These are phyloP conservation scores for Drosophila helvetica DNA, from an alignment of 2,888 invertebrate genomes.

Conservation along the genomic window DNA sequence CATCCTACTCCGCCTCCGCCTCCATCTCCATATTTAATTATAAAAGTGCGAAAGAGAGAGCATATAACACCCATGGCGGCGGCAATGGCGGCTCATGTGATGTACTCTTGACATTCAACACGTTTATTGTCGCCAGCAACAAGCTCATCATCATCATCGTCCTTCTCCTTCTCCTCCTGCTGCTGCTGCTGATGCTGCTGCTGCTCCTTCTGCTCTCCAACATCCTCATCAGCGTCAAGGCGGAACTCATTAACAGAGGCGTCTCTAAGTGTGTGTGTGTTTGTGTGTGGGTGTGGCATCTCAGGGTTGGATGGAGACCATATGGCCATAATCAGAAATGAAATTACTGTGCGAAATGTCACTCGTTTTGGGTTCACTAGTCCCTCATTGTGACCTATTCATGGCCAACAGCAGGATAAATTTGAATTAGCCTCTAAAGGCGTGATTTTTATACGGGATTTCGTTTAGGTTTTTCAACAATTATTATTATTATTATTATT, in stretches of 20 bases:
- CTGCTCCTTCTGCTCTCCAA: slow-evolving; percentile 13
- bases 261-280: slow-evolving; percentile 22
- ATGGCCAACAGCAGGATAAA: too few species aligned
- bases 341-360: slow-evolving; percentile 1
- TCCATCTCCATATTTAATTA: slow-evolving; percentile 46
- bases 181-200: background rate
- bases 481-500: too few species aligned
- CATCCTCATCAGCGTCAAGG: slow-evolving; percentile 54
- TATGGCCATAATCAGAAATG: background rate
- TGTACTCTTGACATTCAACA: slow-evolving; percentile 59
- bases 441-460: background rate
- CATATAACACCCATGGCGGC: slow-evolving; percentile 17
- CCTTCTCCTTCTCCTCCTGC: background rate
- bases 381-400: too few species aligned
- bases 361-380: background rate
- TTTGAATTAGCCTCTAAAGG: background rate
- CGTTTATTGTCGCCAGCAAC: slow-evolving; percentile 47
- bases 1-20: background rate
- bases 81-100: slow-evolving; percentile 2
- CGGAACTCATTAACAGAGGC: slow-evolving; percentile 53
- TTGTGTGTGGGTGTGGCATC: background rate
- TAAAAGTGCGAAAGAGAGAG: slow-evolving; percentile 25
- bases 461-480: too few species aligned
- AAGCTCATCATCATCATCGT: slow-evolving; percentile 31
- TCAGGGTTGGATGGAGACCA: slow-evolving; percentile 28